Evolutionary conservation across 2,113 vertebrate genomes (phyloP), one percentile per base, ranked within the genome.

Genomic region (Hemichromis elongatus): DNA sequence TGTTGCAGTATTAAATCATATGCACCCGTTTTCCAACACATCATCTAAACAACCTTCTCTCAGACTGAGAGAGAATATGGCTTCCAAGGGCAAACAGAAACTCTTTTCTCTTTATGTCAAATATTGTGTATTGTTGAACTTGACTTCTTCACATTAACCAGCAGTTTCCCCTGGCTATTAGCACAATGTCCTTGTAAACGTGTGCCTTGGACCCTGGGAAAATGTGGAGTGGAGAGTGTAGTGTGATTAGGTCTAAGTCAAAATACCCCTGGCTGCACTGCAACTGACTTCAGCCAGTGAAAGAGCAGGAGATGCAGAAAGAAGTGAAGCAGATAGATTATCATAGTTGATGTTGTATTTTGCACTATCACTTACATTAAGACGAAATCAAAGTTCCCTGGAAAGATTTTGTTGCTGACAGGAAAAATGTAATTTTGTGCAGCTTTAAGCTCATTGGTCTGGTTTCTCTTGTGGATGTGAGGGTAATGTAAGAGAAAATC

Each of bases 1-100:
- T 14, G 35, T 79, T 54, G 54, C 59, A 85, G 47, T 82, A 85
- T 66, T 92, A 92, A 92, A 93, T 93, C 90, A 92, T 70, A 84
- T 88, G 84, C 75, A 6, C 57, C 70, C 83, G 57, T 68, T 78
- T 82, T 70, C 35, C 50, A 77, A 42, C 80, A 50, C 24, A 52
- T 45, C 83, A 33, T 88, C 83, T 78, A 82, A 91, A 82, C 90
- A 89, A 84, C 85, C 79, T 68, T 84, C 83, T 83, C 24, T 7
- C 30, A 83, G 61, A 84, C 50, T 35, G 42, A 80, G 82, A 54
- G 54, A 53, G 56, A 77, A 77, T 75, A 63, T 33, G 68, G 79
- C 85, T 89, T 88, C 78, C 80, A 90, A 90, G 87, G 91, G 80
- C 83, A 63, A 52, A 86, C 19, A 28, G 14, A 68, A 81, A 66